Conservation (phyloP, 35 echinoderm and acorn worm species). For the Lytechinus variegatus region DNA sequence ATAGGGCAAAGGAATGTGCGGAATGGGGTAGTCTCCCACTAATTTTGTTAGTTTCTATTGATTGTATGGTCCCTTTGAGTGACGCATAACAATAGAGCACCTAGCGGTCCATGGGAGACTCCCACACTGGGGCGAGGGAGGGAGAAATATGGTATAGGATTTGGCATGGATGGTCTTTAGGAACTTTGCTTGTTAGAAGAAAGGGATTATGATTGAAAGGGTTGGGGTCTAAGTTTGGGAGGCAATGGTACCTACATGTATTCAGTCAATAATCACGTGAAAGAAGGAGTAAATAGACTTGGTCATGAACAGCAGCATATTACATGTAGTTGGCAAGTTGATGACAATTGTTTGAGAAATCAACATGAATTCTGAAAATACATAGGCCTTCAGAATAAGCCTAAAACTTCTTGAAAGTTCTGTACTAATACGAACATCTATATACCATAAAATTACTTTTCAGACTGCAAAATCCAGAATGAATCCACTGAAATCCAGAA, state of each 20-base stretch:
- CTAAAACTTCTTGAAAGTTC: no score
- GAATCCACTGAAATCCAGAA: no score
- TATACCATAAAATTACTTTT: no score
- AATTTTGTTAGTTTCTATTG: slow-evolving; percentile 4
- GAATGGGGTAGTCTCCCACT: background rate
- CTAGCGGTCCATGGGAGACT: background rate
- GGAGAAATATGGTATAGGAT: background rate
- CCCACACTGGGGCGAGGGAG: background rate
- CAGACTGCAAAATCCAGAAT: no score
- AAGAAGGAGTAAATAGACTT: no score
- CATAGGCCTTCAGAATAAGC: no score
- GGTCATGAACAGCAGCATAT: no score
- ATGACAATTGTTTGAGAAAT: no score
- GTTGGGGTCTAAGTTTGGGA: background rate
- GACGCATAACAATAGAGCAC: slow-evolving; percentile 1
- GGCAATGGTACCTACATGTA: background rate
- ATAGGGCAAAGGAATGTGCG: background rate
- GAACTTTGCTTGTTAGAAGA: background rate
- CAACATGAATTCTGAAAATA: no score
- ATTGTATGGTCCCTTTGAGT: background rate
- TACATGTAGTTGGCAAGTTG: no score
- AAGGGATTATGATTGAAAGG: background rate
- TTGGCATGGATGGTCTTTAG: background rate
- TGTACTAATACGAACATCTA: no score
- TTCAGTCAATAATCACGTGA: background rate